Base-by-base conservation (phyloP, 2,113 vertebrate genomes). In the Mesembrinibis cayennensis region DNA sequence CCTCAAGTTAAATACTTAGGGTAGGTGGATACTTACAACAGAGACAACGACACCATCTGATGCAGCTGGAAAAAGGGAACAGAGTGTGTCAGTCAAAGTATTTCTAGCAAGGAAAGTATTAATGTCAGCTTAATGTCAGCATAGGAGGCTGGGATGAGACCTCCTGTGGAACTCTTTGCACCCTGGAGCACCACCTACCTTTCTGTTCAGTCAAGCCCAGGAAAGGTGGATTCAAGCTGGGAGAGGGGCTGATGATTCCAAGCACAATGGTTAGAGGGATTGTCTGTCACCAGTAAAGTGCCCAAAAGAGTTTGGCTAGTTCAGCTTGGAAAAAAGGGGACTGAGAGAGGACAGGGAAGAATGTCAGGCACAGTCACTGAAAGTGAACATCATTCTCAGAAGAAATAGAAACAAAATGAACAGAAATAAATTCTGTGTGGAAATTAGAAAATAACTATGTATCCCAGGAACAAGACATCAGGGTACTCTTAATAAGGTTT, bases 1-100 rank as follows among this genome's bases (percentile, higher is more conserved):
- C 9, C 42, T 77, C 19, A 53, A 18, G 29, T 38, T 47, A 52
- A 85, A 85, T 56, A 40, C 13, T 56, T 44, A 16, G 8, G 7
- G 29, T 25, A 74, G 25, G 21, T 63, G 16, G 20, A 32, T 72
- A 67, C 7, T 36, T 72, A 44, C 3, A 91, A 38, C 3, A 77
- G 25, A 74, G 17, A 66, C 7, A 6, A 73, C 0, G 0, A 26
- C 36, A 69, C 8, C 25, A 78, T 6, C 29, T 81, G 34, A 67
- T 61, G 44, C 36, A 90, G 6, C 36, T 62, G 72, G 23, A 36
- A 25, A 26, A 78, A 86, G 27, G 11, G 9, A 36, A 83, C 18
- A 44, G 5, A 38, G 3, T 1, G 5, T 19, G 14, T 55, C n/a
- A 78, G 16, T 11, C 26, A 63, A 56, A 15, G 18, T 65, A 76